Percentiles rank a stretch among this genome's conserved stretches.
These are phyloP conservation scores for Squalus acanthias DNA, from an alignment of 2,797 vertebrate species.

Conservation along the genomic window DNA sequence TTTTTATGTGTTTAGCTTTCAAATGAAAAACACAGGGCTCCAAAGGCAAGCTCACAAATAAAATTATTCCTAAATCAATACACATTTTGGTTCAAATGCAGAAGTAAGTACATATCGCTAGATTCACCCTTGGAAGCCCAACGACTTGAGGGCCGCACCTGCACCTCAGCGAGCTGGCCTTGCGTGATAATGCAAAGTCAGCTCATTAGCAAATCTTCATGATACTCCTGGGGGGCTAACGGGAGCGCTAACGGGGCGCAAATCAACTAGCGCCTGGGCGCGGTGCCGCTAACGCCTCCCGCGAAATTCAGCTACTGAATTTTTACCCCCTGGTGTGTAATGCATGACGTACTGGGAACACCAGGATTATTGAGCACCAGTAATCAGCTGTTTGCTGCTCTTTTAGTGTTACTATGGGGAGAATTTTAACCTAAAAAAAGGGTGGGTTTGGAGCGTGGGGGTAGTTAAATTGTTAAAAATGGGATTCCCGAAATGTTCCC, in stretches of 20 bases:
- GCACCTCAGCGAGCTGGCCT: neutral
- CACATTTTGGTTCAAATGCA: neutral
- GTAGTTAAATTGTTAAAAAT: too few relatives aligned
- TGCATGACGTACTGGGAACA: neutral
- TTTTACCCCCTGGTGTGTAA: neutral
- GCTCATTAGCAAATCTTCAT: neutral
- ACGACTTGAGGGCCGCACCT: too few relatives aligned
- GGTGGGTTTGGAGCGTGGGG: too few relatives aligned
- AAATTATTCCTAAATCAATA: neutral
- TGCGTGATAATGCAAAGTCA: neutral
- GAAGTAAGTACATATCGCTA: neutral
- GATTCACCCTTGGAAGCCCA: too few relatives aligned
- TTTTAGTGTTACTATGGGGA: neutral
- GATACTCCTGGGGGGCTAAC: neutral
- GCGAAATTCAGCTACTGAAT: too few relatives aligned
- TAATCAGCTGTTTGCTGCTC: neutral
- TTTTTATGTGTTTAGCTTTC: too few relatives aligned
- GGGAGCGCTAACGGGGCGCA: too few relatives aligned
- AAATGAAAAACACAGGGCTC: too few relatives aligned
- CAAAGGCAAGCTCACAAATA: neutral
- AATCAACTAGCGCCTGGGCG: too few relatives aligned
- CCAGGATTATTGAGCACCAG: neutral
- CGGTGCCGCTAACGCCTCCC: too few relatives aligned
- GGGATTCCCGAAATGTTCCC: too few relatives aligned
- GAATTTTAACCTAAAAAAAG: too few relatives aligned